These are phyloP conservation scores for Phrynocephalus versicolor DNA, from an alignment of 2,113 vertebrate genomes.

Conservation along the genomic window DNA sequence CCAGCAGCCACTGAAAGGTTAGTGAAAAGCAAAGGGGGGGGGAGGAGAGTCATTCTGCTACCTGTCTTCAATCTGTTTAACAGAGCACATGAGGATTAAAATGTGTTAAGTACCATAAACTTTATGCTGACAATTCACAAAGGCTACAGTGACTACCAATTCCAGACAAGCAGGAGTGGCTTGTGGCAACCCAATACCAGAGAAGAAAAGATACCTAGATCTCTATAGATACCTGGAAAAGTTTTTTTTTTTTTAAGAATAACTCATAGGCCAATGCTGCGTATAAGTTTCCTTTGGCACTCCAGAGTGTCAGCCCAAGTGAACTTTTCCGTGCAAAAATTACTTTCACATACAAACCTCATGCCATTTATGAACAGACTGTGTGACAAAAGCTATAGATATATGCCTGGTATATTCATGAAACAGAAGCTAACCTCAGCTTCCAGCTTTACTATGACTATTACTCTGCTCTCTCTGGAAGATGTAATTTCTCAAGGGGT, in stretches of 20 bases:
- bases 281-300: too few species aligned
- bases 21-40: too few species aligned
- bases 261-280: neutral
- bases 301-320: too few species aligned
- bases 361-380: too few species aligned
- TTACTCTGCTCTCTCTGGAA: too few species aligned
- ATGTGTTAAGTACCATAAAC: neutral
- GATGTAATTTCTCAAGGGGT: too few species aligned
- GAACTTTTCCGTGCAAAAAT: neutral
- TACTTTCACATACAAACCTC: neutral
- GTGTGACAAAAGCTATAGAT: neutral
- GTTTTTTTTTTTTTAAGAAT: neutral
- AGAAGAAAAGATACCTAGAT: neutral
- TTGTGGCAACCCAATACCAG: neutral
- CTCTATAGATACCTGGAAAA: neutral
- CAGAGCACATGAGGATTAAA: neutral
- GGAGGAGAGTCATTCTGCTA: neutral
- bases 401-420: neutral
- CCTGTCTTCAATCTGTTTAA: neutral
- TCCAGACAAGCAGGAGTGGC: neutral
- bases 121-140: neutral
- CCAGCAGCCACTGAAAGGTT: neutral
- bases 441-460: too few species aligned
- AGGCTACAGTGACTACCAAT: neutral
- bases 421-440: too few species aligned